A percentile compares a stretch with the other conserved stretches of the same genome.
phyloP scores from a whole-genome alignment of 1,140 invertebrate genomes.

The Drosophila pandora region DNA sequence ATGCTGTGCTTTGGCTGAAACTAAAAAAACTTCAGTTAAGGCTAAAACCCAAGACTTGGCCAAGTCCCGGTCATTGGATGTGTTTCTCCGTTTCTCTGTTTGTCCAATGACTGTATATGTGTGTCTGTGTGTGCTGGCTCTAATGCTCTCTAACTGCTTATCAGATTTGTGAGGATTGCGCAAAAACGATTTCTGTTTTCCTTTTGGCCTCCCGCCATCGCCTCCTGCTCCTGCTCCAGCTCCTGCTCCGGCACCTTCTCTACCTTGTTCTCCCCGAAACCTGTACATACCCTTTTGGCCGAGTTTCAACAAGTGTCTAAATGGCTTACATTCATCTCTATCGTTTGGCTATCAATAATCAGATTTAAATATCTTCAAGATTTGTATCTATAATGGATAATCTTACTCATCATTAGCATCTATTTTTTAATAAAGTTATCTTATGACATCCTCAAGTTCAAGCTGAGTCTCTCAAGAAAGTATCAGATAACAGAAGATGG shows the following conservation, averaged over 20 bases:
- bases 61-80: conserved; percentile 32
- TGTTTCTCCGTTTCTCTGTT: conserved; percentile 49
- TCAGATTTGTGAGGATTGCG: conserved; percentile 76
- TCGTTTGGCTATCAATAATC: background rate
- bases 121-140: conserved; percentile 55
- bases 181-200: conserved; percentile 70
- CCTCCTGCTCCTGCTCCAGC: background rate
- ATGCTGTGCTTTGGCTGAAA: conserved; percentile 4
- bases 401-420: background rate
- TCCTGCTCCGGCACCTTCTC: background rate
- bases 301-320: background rate
- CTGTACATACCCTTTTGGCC: conserved; percentile 22
- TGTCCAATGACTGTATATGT: conserved; percentile 29
- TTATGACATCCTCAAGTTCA: background rate
- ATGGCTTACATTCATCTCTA: background rate
- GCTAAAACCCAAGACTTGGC: conserved; percentile 17
- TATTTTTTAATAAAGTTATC: background rate
- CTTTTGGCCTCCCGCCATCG: conserved; percentile 10
- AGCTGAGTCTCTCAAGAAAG: conserved; percentile 14
- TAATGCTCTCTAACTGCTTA: conserved; percentile 78
- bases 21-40: conserved; percentile 20
- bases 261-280: conserved; percentile 23
- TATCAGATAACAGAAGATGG: conserved; percentile 26
- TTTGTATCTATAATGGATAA: background rate
- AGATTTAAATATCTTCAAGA: background rate